Evolutionary conservation across 2,113 vertebrate species (phyloP).

Genomic region (Acanthisitta chloris): DNA sequence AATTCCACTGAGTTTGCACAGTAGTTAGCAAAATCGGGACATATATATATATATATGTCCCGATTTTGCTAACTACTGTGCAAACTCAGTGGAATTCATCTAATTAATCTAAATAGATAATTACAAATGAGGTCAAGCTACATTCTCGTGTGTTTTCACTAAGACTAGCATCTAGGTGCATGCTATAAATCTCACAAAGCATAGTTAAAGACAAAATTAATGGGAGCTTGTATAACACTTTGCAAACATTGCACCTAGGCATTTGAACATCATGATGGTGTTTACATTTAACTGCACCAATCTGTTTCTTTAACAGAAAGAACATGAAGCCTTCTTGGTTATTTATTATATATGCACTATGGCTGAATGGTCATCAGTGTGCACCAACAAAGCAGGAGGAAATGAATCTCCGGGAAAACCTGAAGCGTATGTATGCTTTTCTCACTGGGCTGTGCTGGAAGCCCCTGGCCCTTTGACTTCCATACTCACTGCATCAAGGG

Average conservation of each 20-base stretch:
- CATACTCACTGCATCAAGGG: neutral
- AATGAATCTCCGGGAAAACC: conserved; percentile 57
- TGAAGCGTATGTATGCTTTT: conserved; percentile 72
- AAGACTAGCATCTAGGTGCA: neutral
- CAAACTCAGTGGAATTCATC: neutral
- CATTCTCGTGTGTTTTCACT: neutral
- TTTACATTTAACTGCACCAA: neutral
- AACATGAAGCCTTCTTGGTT: conserved; percentile 78
- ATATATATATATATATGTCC: neutral
- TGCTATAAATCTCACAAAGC: neutral
- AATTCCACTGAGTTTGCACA: neutral
- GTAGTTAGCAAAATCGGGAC: neutral
- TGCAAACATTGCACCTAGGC: neutral
- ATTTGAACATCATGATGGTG: neutral
- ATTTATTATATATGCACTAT: conserved; percentile 61
- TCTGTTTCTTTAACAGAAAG: conserved; percentile 26
- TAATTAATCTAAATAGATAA: neutral
- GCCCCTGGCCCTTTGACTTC: neutral
- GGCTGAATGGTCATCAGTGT: conserved; percentile 61
- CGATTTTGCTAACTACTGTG: neutral
- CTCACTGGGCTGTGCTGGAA: neutral
- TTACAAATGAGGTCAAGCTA: neutral
- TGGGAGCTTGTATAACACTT: neutral
- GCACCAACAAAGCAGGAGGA: conserved; percentile 60
- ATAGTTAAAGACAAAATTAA: neutral